phyloP scores from a whole-genome alignment of 1,140 invertebrate genomes.

The Wasmannia auropunctata region DNA sequence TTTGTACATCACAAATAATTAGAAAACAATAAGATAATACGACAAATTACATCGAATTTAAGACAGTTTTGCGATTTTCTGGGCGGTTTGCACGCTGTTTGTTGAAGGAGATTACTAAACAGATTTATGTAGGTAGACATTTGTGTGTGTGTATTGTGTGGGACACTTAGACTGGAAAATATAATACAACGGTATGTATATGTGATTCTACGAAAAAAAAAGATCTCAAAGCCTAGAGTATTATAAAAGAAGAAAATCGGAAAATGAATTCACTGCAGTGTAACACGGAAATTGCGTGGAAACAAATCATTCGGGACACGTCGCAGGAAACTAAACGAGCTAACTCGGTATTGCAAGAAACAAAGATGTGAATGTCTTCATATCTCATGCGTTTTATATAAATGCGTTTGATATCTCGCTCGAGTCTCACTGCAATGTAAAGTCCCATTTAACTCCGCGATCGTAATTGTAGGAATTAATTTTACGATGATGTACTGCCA shows the following conservation, averaged over 20 bases:
- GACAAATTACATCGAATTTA: slow-evolving; percentile 16
- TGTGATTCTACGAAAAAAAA: slow-evolving; percentile 19
- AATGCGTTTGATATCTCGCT: not conserved
- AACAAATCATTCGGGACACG: slow-evolving; percentile 36
- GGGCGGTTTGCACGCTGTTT: slow-evolving; percentile 36
- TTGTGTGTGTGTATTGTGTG: too few relatives aligned
- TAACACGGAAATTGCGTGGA: not conserved
- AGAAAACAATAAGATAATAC: not conserved
- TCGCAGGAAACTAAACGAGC: not conserved
- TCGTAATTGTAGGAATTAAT: slow-evolving; percentile 29
- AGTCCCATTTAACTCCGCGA: not conserved
- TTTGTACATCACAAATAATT: slow-evolving; percentile 2
- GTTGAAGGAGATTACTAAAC: slow-evolving; percentile 11
- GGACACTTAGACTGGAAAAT: slow-evolving; percentile 22
- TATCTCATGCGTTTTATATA: not conserved
- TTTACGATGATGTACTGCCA: not conserved
- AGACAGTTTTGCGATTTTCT: not conserved
- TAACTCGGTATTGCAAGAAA: slow-evolving; percentile 8
- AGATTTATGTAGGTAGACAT: not conserved
- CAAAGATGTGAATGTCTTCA: slow-evolving; percentile 36
- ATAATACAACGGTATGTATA: not conserved
- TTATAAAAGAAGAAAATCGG: not conserved
- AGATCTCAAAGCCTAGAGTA: slow-evolving; percentile 6
- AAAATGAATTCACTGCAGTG: not conserved
- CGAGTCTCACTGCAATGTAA: not conserved